Evolutionary conservation across 2,888 invertebrate species (phyloP).

Genomic region (Palloptera scutellata): DNA sequence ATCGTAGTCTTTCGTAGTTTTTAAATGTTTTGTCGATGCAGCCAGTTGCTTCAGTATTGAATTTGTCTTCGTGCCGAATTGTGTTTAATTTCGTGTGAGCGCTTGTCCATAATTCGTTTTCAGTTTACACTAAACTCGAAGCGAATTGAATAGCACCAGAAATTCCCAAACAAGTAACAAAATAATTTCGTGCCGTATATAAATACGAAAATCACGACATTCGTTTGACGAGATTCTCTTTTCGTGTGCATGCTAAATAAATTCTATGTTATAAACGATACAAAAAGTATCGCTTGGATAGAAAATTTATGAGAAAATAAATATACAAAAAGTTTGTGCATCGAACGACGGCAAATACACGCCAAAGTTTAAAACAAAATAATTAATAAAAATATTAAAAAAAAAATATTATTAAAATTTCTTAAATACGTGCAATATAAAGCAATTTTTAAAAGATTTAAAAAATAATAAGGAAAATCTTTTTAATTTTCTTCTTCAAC

Average conservation of each 20-base stretch:
- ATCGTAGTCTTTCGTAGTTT: slow-evolving; percentile 9
- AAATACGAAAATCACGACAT: not conserved
- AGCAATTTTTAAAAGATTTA: not conserved
- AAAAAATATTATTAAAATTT: slow-evolving; percentile 9
- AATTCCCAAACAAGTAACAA: not conserved
- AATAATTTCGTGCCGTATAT: slow-evolving; percentile 9
- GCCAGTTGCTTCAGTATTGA: slow-evolving; percentile 51
- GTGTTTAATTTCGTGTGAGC: slow-evolving; percentile 3
- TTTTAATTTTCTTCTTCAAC: not conserved
- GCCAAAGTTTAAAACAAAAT: not conserved
- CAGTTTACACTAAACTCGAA: not conserved
- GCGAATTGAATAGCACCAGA: not conserved
- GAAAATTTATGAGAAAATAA: not conserved
- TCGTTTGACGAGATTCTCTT: no score
- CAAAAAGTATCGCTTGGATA: not conserved
- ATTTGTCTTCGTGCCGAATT: slow-evolving; percentile 38
- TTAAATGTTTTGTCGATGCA: slow-evolving; percentile 48
- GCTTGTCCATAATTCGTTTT: not conserved
- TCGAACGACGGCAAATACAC: not conserved
- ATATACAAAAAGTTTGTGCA: not conserved
- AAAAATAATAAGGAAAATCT: slow-evolving; percentile 7
- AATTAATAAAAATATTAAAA: not conserved
- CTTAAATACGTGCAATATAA: slow-evolving; percentile 16
- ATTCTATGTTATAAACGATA: not conserved
- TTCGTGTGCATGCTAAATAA: not conserved